phyloP scores from a whole-genome alignment of 2,797 vertebrate species.

The Natrix natrix region DNA sequence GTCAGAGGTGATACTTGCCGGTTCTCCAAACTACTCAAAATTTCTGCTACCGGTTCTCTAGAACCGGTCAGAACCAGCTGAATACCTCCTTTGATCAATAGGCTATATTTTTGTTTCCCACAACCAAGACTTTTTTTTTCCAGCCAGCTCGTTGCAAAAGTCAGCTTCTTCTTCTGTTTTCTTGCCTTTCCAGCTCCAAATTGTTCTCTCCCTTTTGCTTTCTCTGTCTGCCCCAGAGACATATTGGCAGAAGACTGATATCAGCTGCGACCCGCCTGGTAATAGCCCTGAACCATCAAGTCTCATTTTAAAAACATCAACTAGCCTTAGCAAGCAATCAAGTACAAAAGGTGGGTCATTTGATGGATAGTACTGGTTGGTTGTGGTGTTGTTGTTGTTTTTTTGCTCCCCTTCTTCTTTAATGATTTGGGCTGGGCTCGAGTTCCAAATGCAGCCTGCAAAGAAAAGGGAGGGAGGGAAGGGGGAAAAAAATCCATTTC shows the following conservation, averaged over 20 bases:
- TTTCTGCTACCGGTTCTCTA: too few relatives aligned
- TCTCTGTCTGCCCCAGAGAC: not conserved
- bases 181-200: not conserved
- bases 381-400: not conserved
- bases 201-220: not conserved
- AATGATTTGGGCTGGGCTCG: not conserved
- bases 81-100: too few relatives aligned
- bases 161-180: not conserved
- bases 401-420: not conserved
- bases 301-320: slow-evolving; percentile 21
- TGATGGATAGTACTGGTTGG: slow-evolving; percentile 1
- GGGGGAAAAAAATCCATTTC: not conserved
- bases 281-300: slow-evolving; percentile 17
- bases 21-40: too few relatives aligned
- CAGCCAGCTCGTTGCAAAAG: not conserved
- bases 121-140: too few relatives aligned
- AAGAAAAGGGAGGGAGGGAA: not conserved
- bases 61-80: too few relatives aligned
- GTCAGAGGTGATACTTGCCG: too few relatives aligned
- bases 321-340: slow-evolving; percentile 19
- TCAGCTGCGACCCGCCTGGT: slow-evolving; percentile 2
- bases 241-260: not conserved
- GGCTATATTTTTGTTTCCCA: too few relatives aligned
- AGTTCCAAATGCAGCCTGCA: not conserved
- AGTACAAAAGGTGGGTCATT: slow-evolving; percentile 21